These are phyloP conservation scores for Melanotaenia nigrans DNA, from an alignment of 2,797 vertebrate species.

Conservation along the genomic window DNA sequence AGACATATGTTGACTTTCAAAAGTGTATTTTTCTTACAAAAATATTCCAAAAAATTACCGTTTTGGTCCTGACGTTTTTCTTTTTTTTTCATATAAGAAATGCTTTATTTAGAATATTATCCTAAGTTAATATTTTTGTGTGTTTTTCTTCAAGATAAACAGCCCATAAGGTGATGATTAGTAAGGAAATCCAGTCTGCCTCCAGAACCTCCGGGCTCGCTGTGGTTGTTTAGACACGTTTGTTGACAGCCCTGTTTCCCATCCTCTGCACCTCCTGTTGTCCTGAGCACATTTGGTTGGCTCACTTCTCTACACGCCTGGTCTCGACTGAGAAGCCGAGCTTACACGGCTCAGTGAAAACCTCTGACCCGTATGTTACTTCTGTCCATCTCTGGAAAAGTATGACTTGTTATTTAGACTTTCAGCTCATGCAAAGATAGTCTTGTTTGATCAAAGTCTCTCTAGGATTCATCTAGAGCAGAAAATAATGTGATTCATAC, in stretches of 20 bases:
- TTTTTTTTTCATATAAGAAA: background rate
- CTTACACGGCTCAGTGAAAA: conserved; percentile 65
- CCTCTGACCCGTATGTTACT: conserved; percentile 63
- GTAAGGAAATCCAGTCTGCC: conserved; percentile 45
- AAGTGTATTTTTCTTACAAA: conserved; percentile 26
- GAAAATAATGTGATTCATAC: background rate
- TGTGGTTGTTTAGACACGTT: conserved; percentile 74
- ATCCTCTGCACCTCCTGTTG: conserved; percentile 68
- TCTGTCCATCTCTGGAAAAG: conserved; percentile 61
- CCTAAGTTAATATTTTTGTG: conserved; percentile 32
- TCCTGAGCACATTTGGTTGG: conserved; percentile 68
- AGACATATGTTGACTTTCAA: conserved; percentile 53
- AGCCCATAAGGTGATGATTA: conserved; percentile 71
- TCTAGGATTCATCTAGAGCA: background rate
- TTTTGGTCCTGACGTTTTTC: background rate
- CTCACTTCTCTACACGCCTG: conserved; percentile 53
- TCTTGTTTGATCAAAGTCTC: background rate
- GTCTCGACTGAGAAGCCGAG: conserved; percentile 56
- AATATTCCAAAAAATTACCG: conserved; percentile 26
- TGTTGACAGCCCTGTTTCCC: conserved; percentile 76
- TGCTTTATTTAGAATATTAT: conserved; percentile 33
- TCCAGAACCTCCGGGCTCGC: conserved; percentile 53
- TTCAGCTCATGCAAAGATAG: background rate
- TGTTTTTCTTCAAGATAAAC: conserved; percentile 41
- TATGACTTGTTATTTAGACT: conserved; percentile 18